Conservation (phyloP, 2,888 invertebrate species). For the Limnephilus auricula region DNA sequence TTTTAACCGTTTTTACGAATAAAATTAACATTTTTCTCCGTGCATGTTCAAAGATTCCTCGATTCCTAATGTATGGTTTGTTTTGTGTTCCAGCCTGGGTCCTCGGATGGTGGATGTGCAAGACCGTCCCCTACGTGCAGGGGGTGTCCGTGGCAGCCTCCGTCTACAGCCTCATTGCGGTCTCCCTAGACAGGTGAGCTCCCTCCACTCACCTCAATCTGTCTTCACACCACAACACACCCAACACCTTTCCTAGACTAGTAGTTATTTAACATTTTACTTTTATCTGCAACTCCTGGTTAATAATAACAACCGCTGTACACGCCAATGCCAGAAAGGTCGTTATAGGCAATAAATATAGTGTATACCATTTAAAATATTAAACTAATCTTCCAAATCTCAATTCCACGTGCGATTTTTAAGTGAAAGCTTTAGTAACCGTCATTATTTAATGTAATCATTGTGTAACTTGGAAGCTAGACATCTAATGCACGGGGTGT, state of each 20-base stretch:
- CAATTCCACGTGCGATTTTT: neutral
- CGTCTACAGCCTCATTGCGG: conserved; percentile 96
- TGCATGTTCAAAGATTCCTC: neutral
- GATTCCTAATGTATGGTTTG: neutral
- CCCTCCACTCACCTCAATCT: conserved; percentile 64
- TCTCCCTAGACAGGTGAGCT: conserved; percentile 93
- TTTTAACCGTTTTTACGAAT: no score
- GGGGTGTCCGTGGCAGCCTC: conserved; percentile 97
- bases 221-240: neutral
- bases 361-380: neutral
- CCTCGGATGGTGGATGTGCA: conserved; percentile 96
- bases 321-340: neutral
- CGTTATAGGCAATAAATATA: neutral
- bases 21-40: no score
- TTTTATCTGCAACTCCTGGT: neutral
- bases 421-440: neutral
- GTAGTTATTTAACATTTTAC: no score
- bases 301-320: neutral
- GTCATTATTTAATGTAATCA: neutral
- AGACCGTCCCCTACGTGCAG: conserved; percentile 96
- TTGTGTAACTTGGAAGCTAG: neutral
- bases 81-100: conserved; percentile 90
- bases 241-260: neutral
- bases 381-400: neutral
- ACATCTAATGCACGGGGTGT: neutral